Evolutionary conservation across 1,140 invertebrate species (phyloP).

Genomic region (Meloidogyne chitwoodi): DNA sequence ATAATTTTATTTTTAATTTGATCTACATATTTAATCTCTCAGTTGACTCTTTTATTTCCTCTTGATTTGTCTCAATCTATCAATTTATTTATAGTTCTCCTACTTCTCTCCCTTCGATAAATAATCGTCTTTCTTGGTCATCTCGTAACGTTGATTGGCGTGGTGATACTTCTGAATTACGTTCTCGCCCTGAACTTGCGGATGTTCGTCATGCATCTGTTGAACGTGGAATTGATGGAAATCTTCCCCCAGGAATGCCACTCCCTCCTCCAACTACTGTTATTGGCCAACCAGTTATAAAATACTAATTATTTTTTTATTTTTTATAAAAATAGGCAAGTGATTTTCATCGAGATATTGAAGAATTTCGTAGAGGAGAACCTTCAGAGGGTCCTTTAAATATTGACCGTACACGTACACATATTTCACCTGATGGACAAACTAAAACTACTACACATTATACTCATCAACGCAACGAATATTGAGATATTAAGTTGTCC

Average conservation of each 20-base stretch:
- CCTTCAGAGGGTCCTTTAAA: conserved; percentile 20
- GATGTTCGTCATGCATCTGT: conserved; percentile 14
- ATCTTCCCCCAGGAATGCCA: conserved; percentile 4
- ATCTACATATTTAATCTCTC: too few relatives aligned
- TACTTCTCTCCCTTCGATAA: not conserved
- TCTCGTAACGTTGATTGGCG: conserved; percentile 18
- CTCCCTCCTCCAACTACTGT: not conserved
- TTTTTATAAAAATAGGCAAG: not conserved
- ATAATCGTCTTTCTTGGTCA: conserved; percentile 18
- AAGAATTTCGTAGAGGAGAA: conserved; percentile 18
- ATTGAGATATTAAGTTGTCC: not conserved
- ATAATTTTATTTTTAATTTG: too few relatives aligned
- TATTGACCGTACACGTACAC: conserved; percentile 19
- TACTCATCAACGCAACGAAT: conserved; percentile 17
- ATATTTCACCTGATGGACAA: conserved; percentile 26
- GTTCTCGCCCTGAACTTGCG: conserved; percentile 8
- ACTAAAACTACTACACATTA: conserved; percentile 20
- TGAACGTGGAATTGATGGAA: conserved; percentile 2
- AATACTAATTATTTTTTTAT: not conserved
- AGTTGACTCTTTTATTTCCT: not conserved
- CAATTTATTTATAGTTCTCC: not conserved
- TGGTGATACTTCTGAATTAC: conserved; percentile 13
- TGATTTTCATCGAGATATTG: conserved; percentile 24
- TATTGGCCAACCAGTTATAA: not conserved
- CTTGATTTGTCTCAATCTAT: not conserved